These are phyloP conservation scores for Xerus rutilus DNA, from an alignment of 2,797 vertebrate species.

Conservation along the genomic window DNA sequence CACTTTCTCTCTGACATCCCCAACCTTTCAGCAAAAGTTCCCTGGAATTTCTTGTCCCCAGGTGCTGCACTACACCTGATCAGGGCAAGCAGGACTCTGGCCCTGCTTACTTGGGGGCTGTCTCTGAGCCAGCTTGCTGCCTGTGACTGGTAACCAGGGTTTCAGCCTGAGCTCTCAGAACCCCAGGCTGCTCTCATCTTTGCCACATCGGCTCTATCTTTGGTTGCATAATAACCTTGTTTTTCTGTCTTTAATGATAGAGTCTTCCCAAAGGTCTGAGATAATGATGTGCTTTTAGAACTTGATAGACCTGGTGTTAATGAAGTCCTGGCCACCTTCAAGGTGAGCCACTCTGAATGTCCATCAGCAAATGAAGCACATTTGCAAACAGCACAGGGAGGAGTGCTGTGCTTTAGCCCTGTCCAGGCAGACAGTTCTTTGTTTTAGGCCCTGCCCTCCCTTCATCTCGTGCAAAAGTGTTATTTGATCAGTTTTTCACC, in stretches of 20 bases:
- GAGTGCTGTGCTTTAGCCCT: background rate
- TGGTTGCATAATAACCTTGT: background rate
- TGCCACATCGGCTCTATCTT: background rate
- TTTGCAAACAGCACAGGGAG: background rate
- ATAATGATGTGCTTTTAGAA: background rate
- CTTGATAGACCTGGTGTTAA: background rate
- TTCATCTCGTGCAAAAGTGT: background rate
- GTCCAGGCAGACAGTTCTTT: background rate
- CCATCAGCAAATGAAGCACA: background rate
- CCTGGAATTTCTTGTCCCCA: background rate
- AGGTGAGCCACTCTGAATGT: background rate
- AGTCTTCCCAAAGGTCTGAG: background rate
- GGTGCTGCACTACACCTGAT: background rate
- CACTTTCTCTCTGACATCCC: background rate
- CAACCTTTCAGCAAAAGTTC: background rate
- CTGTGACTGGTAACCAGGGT: too few species aligned
- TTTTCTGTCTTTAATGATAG: constrained; percentile 26
- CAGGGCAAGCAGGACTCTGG: background rate
- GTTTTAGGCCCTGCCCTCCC: background rate
- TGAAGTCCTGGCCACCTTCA: background rate
- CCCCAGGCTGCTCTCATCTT: background rate
- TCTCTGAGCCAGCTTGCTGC: background rate
- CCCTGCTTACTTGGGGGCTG: too few species aligned
- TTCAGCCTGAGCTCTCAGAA: background rate
- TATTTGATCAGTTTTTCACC: constrained; percentile 20